Conservation (phyloP, 2,113 vertebrate species). For the Aegithalos caudatus region DNA sequence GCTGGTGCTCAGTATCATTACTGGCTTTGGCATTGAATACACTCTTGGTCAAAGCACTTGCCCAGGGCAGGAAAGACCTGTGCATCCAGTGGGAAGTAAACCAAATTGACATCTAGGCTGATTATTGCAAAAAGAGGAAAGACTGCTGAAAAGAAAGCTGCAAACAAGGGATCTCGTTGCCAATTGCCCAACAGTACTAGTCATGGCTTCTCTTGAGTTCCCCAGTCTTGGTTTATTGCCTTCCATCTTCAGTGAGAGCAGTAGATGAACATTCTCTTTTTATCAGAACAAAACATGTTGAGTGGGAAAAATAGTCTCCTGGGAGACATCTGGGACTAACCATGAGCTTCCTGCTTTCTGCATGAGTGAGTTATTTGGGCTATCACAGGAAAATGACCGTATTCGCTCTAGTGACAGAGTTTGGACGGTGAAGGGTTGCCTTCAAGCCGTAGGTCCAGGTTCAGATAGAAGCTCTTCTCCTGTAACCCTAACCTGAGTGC, state of each 20-base stretch:
- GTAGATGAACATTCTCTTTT: neutral
- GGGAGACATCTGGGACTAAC: neutral
- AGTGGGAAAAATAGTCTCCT: neutral
- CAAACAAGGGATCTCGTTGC: neutral
- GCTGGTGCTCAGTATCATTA: neutral
- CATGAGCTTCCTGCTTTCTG: neutral
- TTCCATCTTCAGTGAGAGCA: neutral
- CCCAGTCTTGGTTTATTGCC: neutral
- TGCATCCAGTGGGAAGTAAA: neutral
- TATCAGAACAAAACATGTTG: neutral
- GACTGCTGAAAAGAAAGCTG: neutral
- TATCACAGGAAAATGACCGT: neutral
- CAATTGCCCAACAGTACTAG: neutral
- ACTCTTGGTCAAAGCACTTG: neutral
- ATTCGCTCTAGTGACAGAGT: neutral
- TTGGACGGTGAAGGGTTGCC: neutral
- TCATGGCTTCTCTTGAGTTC: neutral
- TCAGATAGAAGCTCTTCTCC: neutral
- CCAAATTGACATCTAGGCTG: no score
- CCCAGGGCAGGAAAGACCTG: neutral
- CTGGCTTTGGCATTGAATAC: neutral
- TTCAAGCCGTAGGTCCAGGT: neutral
- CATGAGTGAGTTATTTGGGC: neutral
- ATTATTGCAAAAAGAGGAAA: neutral
- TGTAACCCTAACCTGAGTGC: neutral